Evolutionary conservation across 2,797 vertebrate species (phyloP).

Genomic region (Distichodus sexfasciatus): DNA sequence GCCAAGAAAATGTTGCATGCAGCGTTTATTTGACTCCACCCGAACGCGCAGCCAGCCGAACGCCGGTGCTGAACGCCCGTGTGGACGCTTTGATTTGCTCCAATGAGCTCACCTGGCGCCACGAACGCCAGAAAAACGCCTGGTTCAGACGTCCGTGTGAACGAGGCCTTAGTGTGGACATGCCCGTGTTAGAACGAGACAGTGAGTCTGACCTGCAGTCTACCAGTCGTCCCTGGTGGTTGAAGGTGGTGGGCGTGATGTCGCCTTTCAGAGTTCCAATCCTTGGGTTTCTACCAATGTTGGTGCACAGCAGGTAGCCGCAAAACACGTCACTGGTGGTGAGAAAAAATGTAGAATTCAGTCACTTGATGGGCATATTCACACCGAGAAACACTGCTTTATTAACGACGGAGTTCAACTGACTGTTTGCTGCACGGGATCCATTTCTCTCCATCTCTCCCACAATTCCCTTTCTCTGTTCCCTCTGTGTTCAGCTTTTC

Average conservation of each 20-base stretch:
- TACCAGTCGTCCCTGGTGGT: conserved; percentile 85
- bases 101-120: too few species aligned
- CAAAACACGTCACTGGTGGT: conserved; percentile 82
- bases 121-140: too few species aligned
- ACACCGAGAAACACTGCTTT: too few species aligned
- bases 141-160: too few species aligned
- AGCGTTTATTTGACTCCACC: too few species aligned
- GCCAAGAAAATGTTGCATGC: too few species aligned
- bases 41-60: too few species aligned
- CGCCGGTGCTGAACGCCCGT: too few species aligned
- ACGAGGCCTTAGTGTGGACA: too few species aligned
- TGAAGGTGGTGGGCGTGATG: conserved; percentile 83
- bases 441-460: conserved; percentile 82
- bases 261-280: conserved; percentile 85
- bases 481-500: conserved; percentile 88
- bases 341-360: too few species aligned
- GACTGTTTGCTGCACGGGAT: conserved; percentile 88
- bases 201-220: conserved; percentile 81
- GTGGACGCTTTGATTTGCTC: too few species aligned
- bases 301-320: conserved; percentile 84
- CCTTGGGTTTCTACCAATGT: conserved; percentile 77
- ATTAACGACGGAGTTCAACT: conserved; percentile 49
- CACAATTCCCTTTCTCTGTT: conserved; percentile 86
- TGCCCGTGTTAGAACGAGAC: background rate
- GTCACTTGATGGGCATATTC: background rate